These are phyloP conservation scores for Drosophila rellima DNA, from an alignment of 2,888 invertebrate genomes.

Conservation along the genomic window DNA sequence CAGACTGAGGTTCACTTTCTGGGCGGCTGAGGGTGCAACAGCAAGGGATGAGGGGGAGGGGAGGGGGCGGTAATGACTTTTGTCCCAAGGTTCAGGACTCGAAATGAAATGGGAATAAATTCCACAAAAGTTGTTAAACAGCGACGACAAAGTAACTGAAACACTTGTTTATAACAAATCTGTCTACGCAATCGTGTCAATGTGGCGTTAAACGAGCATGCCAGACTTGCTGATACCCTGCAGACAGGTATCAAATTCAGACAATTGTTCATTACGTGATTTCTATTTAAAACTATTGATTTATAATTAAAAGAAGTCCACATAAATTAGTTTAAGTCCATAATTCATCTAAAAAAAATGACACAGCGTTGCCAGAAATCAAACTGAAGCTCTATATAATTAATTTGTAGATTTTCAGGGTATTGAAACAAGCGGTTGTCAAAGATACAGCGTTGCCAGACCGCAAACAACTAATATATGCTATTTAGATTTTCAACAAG, in stretches of 20 bases:
- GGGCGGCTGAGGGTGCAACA: neutral
- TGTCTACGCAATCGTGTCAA: constrained; percentile 19
- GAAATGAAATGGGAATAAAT: constrained; percentile 49
- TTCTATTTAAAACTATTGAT: neutral
- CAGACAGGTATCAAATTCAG: neutral
- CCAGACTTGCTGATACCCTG: neutral
- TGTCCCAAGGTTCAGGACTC: constrained; percentile 16
- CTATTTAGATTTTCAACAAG: neutral
- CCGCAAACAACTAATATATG: neutral
- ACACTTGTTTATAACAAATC: constrained; percentile 25
- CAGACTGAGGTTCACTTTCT: constrained; percentile 12
- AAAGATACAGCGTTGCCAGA: neutral
- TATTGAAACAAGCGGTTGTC: neutral
- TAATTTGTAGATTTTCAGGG: neutral
- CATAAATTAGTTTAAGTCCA: neutral
- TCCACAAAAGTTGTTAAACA: constrained; percentile 29
- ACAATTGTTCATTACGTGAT: neutral
- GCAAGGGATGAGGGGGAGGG: neutral
- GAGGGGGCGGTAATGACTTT: neutral
- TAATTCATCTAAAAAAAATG: no score
- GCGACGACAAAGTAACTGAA: constrained; percentile 11
- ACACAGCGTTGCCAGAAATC: neutral
- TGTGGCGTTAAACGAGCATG: neutral
- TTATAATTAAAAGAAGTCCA: neutral
- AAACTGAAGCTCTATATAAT: neutral